Evolutionary conservation across 2,113 vertebrate species (phyloP), one percentile per base, ranked within the genome.

Genomic region (Pelvicachromis taeniatus): DNA sequence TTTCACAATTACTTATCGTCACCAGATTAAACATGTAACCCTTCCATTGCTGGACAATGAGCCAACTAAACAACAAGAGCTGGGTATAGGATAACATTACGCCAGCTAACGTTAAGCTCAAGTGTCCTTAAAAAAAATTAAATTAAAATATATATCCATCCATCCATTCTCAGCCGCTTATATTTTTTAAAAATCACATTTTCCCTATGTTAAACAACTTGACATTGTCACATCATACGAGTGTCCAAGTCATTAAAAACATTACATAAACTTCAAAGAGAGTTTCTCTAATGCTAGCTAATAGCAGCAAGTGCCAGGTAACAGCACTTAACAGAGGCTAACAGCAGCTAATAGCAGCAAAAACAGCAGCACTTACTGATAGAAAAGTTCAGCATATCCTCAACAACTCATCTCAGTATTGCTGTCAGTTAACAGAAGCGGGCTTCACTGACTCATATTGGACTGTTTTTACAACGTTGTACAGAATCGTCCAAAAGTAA

Each of bases 401-500:
- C 33, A 63, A 38, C 10, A 63, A 21, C 59, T 63, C 59, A 21
- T 21, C 59, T 63, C 1, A 0, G 33, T 8, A 38, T 38, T 0
- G 33, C 59, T 63, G 19, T 63, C 59, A 38, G 59, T 63, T 33
- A 33, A 38, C 33, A 63, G 59, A 4, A 63, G 59, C 13, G 59
- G 59, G 0, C 10, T 63, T 63, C 35, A 63, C 31, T 38, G 33
- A 63, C 31, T 38, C 2, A 3, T 38, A 12, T 38, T 0, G 6
- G 10, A 63, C 10, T 63, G 17, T 10, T 63, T 63, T 38, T 63
- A 63, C 10, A 7, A 13, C 7, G n/a, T 13, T 63, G 38, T 21
- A 38, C 19, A 63, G 10, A 63, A 63, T 13, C 0, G 0, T n/a
- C 59, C 59, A 63, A 63, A 38, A 2, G 33, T n/a, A 63, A 63